Base-by-base conservation (phyloP, 2,797 vertebrate genomes). In the Pyrocephalus nanus region DNA sequence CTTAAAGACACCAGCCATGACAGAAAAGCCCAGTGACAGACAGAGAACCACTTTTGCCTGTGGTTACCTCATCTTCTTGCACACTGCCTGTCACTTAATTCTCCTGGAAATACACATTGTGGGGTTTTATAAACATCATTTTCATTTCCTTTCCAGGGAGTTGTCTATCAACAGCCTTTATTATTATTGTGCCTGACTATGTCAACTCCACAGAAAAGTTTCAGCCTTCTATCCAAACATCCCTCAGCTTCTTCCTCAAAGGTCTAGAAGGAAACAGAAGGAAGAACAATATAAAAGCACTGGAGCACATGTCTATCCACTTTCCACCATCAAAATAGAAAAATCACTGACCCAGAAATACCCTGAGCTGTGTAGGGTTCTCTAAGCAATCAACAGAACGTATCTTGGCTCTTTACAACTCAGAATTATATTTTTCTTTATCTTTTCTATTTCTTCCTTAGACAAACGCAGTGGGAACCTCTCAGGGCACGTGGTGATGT, bases 341-440 rank as follows among this genome's bases (percentile, higher is more conserved):
- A 94, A 92, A 70, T 26, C 94, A 75, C 58, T 90, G 95, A 95
- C 83, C 93, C 93, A 93, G 86, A 94, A 93, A 92, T 51, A 93
- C 62, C 36, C 88, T 81, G 73, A 86, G 15, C 80, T 32, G 15
- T 34, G 73, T 27, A 65, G 4, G 7, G 27, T 36, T 92, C 93
- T 86, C 73, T 62, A 51, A 69, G 62, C 36, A 90, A 88, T 32
- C 88, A 78, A 34, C 34, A 94, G 62, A 90, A 92, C 26, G 21
- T 45, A 57, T 71, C 62, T 69, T 69, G 70, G 83, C 77, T 47
- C 66, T 11, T 7, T 8, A 81, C 0, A 7, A 91, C 61, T 58
- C 18, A 54, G 42, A 62, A 54, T 18, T 58, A 61, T 55, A 32
- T 51, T 91, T 86, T 86, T 43, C 25, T 69, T 74, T 36, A 38